These are phyloP conservation scores for Melanerpes formicivorus DNA, from an alignment of 2,113 vertebrate genomes.

Conservation along the genomic window DNA sequence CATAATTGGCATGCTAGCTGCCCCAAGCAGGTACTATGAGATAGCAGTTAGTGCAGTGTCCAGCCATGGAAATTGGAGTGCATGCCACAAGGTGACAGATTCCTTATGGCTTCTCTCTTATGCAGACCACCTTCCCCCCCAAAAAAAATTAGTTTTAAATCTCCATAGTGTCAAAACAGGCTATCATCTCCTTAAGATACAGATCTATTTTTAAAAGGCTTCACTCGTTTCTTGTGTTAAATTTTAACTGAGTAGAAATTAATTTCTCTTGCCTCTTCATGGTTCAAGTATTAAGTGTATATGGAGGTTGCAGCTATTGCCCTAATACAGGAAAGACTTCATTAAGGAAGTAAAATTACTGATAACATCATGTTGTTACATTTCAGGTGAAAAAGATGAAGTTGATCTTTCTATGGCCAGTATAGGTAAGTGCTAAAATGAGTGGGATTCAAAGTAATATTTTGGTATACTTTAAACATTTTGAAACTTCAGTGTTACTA, in stretches of 20 bases:
- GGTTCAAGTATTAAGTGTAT: background rate
- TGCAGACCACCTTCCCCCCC: background rate
- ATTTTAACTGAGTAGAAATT: background rate
- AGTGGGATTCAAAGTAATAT: background rate
- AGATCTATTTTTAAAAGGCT: background rate
- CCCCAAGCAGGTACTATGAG: background rate
- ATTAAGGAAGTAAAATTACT: background rate
- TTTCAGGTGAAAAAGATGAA: slow-evolving; percentile 72
- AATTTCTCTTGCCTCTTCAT: background rate
- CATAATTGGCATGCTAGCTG: background rate
- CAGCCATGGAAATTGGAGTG: background rate
- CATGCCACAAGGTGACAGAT: background rate
- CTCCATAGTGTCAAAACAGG: background rate
- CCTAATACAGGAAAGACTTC: background rate
- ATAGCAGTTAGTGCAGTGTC: background rate
- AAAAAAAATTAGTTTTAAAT: background rate
- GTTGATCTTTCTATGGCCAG: slow-evolving; percentile 69
- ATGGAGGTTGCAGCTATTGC: background rate
- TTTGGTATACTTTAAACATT: background rate
- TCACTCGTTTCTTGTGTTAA: background rate
- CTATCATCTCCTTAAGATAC: background rate
- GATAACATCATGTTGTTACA: slow-evolving; percentile 17
- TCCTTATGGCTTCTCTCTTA: background rate
- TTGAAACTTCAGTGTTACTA: background rate
- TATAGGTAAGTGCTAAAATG: slow-evolving; percentile 70